Base-by-base conservation (phyloP, 1,140 invertebrate species). In the Diplogasteroides magnus region DNA sequence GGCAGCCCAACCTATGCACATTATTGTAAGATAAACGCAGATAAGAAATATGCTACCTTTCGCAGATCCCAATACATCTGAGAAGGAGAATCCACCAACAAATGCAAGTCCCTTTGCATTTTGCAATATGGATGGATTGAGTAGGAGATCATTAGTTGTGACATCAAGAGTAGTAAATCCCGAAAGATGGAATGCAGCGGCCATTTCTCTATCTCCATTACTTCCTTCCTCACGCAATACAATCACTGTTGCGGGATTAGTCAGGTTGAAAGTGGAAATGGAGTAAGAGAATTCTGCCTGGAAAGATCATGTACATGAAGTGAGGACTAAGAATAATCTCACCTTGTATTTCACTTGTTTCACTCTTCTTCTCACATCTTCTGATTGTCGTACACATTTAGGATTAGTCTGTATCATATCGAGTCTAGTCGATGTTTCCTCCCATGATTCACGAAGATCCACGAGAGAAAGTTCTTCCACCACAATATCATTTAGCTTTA, bases 161-260 rank as follows among this genome's bases (percentile, higher is more conserved):
- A 96, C 87, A 84, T 97, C 93, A 86, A 90, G 92, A 3, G 92
- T 82, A 80, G 92, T 19, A 31, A 98, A 98, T 64, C 93, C 92
- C 26, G 91, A 92, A 85, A 90, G 88, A 71, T 90, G 85, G n/a
- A 97, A 87, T 14, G 91, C 89, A n/a, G 92, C 92, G 13, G 91
- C 90, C 94, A 98, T 97, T 87, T 98, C 95, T 66, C 94, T 86
- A 82, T 98, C 95, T 55, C 94, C 94, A 82, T 98, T 98, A 31
- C 89, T 91, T 74, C 95, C 95, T 89, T 98, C 95, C 86, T 98
- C 95, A 59, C 95, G 86, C 31, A 98, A 85, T 0, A n/a, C n/a
- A n/a, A n/a, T n/a, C n/a, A n/a, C n/a, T n/a, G n/a, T n/a, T n/a
- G n/a, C n/a, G n/a, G n/a, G n/a, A n/a, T n/a, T n/a, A n/a, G n/a